These are phyloP conservation scores for Heptranchias perlo DNA, from an alignment of 2,113 vertebrate genomes.

Conservation along the genomic window DNA sequence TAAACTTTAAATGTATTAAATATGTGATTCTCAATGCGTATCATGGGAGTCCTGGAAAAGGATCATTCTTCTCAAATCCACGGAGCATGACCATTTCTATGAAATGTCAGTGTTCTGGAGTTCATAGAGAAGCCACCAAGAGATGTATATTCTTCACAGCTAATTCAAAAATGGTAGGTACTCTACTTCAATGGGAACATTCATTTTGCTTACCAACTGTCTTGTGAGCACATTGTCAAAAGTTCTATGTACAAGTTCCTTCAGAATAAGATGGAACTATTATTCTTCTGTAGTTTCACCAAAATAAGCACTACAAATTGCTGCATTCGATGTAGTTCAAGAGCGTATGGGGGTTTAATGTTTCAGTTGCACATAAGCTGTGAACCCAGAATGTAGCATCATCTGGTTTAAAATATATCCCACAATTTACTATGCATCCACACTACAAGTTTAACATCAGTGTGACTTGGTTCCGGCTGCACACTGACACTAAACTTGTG, in stretches of 20 bases:
- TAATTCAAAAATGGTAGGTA: background rate
- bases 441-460: background rate
- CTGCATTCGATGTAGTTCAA: background rate
- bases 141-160: background rate
- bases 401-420: background rate
- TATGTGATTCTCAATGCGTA: background rate
- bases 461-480: background rate
- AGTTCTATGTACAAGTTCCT: background rate
- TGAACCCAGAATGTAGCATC: background rate
- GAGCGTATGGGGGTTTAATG: background rate
- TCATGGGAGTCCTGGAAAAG: background rate
- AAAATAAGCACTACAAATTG: background rate
- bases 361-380: background rate
- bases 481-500: background rate
- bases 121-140: background rate
- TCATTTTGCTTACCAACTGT: background rate
- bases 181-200: background rate
- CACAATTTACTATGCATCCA: background rate
- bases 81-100: background rate
- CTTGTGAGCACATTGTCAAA: background rate
- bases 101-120: background rate
- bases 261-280: background rate
- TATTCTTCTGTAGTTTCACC: background rate
- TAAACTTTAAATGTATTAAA: background rate
- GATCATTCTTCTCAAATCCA: background rate